Evolutionary conservation across 23 tunicate species (phyloP), one percentile per base, ranked within the genome.

Genomic region (Ascidia mentula): DNA sequence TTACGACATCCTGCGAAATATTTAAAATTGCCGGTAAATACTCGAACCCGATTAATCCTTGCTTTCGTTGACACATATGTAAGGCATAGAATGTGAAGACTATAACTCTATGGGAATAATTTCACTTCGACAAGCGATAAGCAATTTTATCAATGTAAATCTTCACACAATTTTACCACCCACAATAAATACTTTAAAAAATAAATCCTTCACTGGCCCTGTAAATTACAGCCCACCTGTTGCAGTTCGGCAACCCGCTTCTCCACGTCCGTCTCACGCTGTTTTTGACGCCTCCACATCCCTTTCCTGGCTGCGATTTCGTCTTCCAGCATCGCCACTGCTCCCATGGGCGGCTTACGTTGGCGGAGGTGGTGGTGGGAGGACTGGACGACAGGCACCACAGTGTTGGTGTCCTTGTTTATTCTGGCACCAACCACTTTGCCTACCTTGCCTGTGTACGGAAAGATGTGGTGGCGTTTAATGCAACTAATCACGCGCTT

Each of bases 251-350:
- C 73, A 34, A 79, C 77, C 37, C 91, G 73, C 74, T 59, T 79
- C 37, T 86, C 87, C 73, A 91, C 82, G 60, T 91, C 97, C 28
- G 72, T 38, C 42, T 91, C 91, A 18, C 88, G 59, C 60, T 82
- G 87, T 34, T 91, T 72, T 70, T 82, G 88, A 38, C 88, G 73
- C 74, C 98, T 79, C 92, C 92, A 92, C 69, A 77, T 69, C 31
- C 98, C 98, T 26, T 86, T 83, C 60, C 91, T 79, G 38, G 92
- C 89, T 12, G 98, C 92, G 40, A 85, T 84, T 46, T 92, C 98
- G 60, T 92, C 92, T 53, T 92, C 98, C 71, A 92, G 82, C 89
- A 92, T 84, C 74, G 80, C 88, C 69, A 92, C 83, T 20, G 92
- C 72, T 69, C 98, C 98, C 75, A 85, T 80, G 2, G 98, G 95